Conservation (phyloP, 1,140 invertebrate species). For the Brachionus paranguensis region DNA sequence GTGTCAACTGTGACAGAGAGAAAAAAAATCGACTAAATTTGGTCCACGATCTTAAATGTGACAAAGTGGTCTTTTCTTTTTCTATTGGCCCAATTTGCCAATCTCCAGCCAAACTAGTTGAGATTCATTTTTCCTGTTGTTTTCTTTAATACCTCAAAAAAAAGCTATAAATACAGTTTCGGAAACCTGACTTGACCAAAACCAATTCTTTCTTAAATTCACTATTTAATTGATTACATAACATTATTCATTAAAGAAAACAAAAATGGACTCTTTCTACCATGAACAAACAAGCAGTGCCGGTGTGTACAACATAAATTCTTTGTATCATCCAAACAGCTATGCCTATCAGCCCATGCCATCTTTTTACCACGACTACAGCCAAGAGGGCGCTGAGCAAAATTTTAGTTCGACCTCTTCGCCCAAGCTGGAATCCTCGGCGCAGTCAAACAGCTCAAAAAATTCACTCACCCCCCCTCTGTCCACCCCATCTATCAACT, state of each 20-base stretch:
- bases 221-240: constrained; percentile 31
- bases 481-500: not conserved
- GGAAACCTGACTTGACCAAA: not conserved
- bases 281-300: not conserved
- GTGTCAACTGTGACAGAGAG: constrained; percentile 7
- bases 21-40: constrained; percentile 14
- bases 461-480: not conserved
- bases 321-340: not conserved
- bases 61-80: not conserved
- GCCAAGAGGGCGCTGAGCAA: not conserved
- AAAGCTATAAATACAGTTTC: constrained; percentile 33
- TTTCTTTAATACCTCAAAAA: not conserved
- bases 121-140: constrained; percentile 12
- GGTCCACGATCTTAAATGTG: constrained; percentile 22
- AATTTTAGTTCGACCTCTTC: not conserved
- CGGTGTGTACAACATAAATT: not conserved
- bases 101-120: not conserved
- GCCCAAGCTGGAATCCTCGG: not conserved
- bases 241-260: not conserved
- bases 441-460: not conserved
- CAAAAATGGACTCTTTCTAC: constrained; percentile 22
- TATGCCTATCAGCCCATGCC: not conserved
- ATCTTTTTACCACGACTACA: not conserved
- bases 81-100: not conserved
- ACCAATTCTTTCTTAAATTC: not conserved